Base-by-base conservation (phyloP, 2,888 invertebrate genomes). In the Sarcophaga caerulescens region DNA sequence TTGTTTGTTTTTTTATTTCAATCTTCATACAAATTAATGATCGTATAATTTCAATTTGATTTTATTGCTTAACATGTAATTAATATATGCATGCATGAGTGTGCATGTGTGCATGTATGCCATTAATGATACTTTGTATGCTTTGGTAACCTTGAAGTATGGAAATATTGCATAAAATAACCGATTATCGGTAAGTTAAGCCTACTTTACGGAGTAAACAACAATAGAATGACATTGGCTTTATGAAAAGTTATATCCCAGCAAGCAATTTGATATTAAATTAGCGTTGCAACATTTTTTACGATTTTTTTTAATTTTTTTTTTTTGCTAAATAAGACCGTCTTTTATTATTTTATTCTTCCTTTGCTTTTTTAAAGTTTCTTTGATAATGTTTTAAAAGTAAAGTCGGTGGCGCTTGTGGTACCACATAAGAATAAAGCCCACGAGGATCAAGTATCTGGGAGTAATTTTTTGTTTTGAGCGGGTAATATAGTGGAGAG, bases 51-150 rank as follows among this genome's bases (percentile, higher is more conserved):
- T 35, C 35, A 35, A 8, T 35, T 35, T 35, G 35, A 4, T 57
- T 65, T 62, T 63, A 75, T 81, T 57, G 76, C 62, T 70, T 63
- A 65, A 25, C 62, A 6, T 57, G 35, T 45, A 60, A 60, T 71
- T 52, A 63, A 71, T 71, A 35, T 17, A 35, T 65, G 65, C 52
- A n/a, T 63, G 19, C 44, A 69, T 69, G 52, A 62, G 47, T 44
- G 5, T 52, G 47, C 14, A 52, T 52, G 14, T 4, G 21, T 47
- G 68, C 62, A n/a, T n/a, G n/a, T 4, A 17, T 47, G 35, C 25
- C n/a, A 59, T 60, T 45, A n/a, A 17, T 17, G 70, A 52, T 60
- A n/a, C 5, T 74, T 74, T 52, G 52, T 14, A 12, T 52, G 52
- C 52, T 17, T 5, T 14, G 52, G 14, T 4, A 60, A 74, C 80